A percentile compares a stretch with the other conserved stretches of the same genome.
Conservation (phyloP, 2,113 vertebrate species). For the Caloenas nicobarica region DNA sequence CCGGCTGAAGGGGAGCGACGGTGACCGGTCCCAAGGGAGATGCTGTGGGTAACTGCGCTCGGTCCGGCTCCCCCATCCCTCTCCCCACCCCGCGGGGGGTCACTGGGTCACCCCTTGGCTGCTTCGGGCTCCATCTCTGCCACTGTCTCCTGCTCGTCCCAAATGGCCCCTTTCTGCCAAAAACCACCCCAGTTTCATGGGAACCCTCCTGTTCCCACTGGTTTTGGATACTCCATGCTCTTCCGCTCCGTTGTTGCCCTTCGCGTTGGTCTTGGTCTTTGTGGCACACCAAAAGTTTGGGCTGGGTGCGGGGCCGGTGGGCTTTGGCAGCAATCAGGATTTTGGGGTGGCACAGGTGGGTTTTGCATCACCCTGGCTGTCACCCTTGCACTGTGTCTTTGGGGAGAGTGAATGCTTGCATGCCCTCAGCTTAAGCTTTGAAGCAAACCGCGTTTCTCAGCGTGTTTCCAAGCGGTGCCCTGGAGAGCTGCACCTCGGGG, state of each 20-base stretch:
- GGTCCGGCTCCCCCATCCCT: background rate
- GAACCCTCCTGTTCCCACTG: background rate
- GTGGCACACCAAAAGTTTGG: fast-evolving
- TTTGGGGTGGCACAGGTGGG: fast-evolving
- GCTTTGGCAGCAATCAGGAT: background rate
- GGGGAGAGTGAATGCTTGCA: fast-evolving
- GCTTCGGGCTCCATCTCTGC: background rate
- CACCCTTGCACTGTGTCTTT: fast-evolving
- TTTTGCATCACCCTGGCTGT: background rate
- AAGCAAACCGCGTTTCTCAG: fast-evolving
- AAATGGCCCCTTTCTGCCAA: fast-evolving
- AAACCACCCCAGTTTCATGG: fast-evolving
- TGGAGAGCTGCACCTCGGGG: fast-evolving
- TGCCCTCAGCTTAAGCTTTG: fast-evolving
- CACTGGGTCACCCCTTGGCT: background rate
- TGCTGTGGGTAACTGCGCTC: background rate
- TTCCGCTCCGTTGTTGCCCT: background rate
- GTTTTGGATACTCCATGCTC: background rate
- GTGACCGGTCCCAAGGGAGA: background rate
- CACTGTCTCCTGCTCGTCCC: background rate
- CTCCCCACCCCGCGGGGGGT: background rate
- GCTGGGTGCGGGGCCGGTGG: fast-evolving
- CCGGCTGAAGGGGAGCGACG: background rate
- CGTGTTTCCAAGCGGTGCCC: fast-evolving
- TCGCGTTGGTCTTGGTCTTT: fast-evolving